phyloP scores from a whole-genome alignment of 2,888 invertebrate species.

The Neoaliturus tenellus region DNA sequence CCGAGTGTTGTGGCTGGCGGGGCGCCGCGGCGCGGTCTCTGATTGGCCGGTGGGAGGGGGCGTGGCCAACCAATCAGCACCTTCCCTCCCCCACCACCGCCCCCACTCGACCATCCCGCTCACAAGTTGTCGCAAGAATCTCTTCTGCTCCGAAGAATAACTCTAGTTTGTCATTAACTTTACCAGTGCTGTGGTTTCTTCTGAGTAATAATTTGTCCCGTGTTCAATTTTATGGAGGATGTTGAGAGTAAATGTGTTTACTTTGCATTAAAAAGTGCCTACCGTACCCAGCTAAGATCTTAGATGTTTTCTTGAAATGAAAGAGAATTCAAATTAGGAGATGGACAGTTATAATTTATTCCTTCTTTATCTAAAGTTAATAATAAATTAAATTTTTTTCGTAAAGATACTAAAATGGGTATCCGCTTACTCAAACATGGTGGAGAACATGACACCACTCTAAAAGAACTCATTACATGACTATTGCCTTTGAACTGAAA shows the following conservation, averaged over 20 bases:
- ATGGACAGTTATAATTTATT: too few species aligned
- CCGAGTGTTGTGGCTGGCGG: conserved; percentile 12
- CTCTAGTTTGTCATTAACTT: conserved; percentile 45
- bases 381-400: too few species aligned
- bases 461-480: too few species aligned
- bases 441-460: too few species aligned
- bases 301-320: too few species aligned
- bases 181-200: conserved; percentile 36
- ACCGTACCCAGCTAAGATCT: neutral
- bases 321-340: too few species aligned
- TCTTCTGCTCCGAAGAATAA: conserved; percentile 51
- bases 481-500: too few species aligned
- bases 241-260: neutral
- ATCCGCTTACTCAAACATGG: too few species aligned
- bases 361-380: too few species aligned
- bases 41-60: conserved; percentile 30
- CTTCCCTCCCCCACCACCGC: neutral
- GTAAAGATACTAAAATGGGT: too few species aligned
- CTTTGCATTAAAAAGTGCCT: neutral
- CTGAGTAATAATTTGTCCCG: conserved; percentile 34
- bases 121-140: conserved; percentile 32
- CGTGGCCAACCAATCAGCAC: conserved; percentile 51
- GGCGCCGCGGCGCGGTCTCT: conserved; percentile 3
- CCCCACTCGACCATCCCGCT: conserved; percentile 21
- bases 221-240: conserved; percentile 5